Base-by-base conservation (phyloP, 2,888 invertebrate species). In the Ormyrus labotus region DNA sequence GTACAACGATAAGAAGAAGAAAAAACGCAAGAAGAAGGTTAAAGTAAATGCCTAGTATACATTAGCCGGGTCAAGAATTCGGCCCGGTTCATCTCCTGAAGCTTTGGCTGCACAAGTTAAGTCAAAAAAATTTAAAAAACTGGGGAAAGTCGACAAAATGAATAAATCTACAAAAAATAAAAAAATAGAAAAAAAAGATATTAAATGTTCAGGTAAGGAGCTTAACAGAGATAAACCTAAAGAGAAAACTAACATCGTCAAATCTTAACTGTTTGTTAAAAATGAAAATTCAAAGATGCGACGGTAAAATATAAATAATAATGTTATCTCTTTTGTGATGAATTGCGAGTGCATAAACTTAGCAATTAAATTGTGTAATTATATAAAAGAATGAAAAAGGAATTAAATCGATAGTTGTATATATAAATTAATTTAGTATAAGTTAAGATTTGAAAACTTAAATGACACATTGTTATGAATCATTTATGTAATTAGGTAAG, bases 21-120 rank as follows among this genome's bases (percentile, higher is more conserved):
- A 95, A 84, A 92, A 95, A 63, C 94, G 94, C 90, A 93, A 94
- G 86, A 94, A 94, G 85, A 94, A 94, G 90, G 93, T 93, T 85
- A 94, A 94, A 80, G 85, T 88, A 78, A 81, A 86, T 34, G 88
- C 88, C 85, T 90, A 90, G 89, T 89, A 89, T 82, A 88, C 88
- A 86, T 83, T 86, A 84, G 85, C 89, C 87, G 89, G 88, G 84
- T 86, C 88, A 70, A 84, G 82, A 48, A 71, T 81, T 74, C 85
- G 88, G 85, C 85, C 88, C 87, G 88, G 88, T 85, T 84, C 87
- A 58, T 82, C 82, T 11, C 47, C 82, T 51, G 63, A 80, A 78
- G 47, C 63, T 48, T 75, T 76, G 11, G 53, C 64, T 34, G 13
- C 61, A 57, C 73, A 79, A 69, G 47, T 78, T 6, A 81, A 79